Conservation (phyloP, 2,888 invertebrate genomes). For the Spodoptera littoralis region DNA sequence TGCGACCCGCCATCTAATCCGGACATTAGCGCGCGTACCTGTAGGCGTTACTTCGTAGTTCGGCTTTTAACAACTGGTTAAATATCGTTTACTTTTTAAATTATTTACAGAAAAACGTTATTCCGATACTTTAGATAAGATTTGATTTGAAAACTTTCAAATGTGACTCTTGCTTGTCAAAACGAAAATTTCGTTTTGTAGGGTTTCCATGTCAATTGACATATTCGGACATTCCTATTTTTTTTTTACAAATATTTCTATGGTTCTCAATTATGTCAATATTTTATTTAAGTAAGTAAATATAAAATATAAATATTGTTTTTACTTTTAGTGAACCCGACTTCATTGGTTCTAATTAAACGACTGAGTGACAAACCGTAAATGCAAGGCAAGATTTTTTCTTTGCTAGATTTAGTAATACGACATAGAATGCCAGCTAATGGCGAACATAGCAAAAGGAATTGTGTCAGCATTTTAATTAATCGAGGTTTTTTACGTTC, state of each 20-base stretch:
- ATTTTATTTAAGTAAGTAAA: neutral
- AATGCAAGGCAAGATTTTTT: slow-evolving; percentile 44
- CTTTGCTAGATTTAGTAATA: slow-evolving; percentile 50
- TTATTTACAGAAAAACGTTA: neutral
- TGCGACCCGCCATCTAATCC: slow-evolving; percentile 47
- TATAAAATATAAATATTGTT: neutral
- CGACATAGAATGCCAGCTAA: slow-evolving; percentile 49
- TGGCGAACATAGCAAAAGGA: slow-evolving; percentile 54
- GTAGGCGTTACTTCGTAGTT: slow-evolving; percentile 35
- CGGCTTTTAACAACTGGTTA: neutral
- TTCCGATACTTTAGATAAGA: too few species aligned
- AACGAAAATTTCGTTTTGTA: neutral
- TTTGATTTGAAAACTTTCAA: too few species aligned
- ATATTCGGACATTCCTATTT: slow-evolving; percentile 7
- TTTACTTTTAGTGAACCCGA: slow-evolving; percentile 4
- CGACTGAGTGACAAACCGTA: slow-evolving; percentile 3
- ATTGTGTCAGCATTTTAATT: slow-evolving; percentile 69
- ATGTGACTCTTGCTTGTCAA: too few species aligned
- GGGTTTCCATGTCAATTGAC: slow-evolving; percentile 5
- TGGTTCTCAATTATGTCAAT: too few species aligned
- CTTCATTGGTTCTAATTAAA: neutral
- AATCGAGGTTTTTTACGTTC: slow-evolving; percentile 58
- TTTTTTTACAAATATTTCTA: too few species aligned
- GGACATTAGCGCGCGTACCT: slow-evolving; percentile 44
- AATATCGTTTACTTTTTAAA: slow-evolving; percentile 1